These are phyloP conservation scores for Morpho helenor DNA, from an alignment of 2,888 invertebrate species.

Conservation along the genomic window DNA sequence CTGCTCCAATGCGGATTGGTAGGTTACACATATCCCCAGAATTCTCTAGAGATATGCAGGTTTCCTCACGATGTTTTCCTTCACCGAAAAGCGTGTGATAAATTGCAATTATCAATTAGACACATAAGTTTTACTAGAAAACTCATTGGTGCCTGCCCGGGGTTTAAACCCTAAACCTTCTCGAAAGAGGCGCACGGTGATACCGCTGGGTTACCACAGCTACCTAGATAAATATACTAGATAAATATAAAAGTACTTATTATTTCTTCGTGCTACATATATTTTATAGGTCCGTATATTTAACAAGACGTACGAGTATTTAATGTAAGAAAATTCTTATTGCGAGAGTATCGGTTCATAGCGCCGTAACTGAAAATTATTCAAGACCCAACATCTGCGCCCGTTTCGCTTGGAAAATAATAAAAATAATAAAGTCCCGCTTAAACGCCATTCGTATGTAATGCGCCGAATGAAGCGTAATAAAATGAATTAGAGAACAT, in stretches of 20 bases:
- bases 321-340: conserved; percentile 45
- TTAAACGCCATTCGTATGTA: conserved; percentile 76
- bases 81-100: no score
- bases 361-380: conserved; percentile 65
- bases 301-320: conserved; percentile 14
- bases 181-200: no score
- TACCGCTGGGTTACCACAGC: no score
- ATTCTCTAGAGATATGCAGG: no score
- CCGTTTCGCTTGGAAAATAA: conserved; percentile 51
- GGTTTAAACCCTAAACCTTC: no score
- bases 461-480: conserved; percentile 69
- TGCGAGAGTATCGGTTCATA: conserved; percentile 43
- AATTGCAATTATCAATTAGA: no score
- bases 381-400: conserved; percentile 57
- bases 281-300: conserved; percentile 15
- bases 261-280: conserved; percentile 15
- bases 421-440: conserved; percentile 70
- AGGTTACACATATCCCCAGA: no score
- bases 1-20: no score
- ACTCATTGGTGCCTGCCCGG: no score
- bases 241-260: background rate
- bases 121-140: no score
- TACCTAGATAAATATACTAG: no score
- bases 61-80: no score
- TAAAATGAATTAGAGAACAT: conserved; percentile 71